Evolutionary conservation across 2,797 vertebrate species (phyloP).

Genomic region (Sphaeramia orbicularis): DNA sequence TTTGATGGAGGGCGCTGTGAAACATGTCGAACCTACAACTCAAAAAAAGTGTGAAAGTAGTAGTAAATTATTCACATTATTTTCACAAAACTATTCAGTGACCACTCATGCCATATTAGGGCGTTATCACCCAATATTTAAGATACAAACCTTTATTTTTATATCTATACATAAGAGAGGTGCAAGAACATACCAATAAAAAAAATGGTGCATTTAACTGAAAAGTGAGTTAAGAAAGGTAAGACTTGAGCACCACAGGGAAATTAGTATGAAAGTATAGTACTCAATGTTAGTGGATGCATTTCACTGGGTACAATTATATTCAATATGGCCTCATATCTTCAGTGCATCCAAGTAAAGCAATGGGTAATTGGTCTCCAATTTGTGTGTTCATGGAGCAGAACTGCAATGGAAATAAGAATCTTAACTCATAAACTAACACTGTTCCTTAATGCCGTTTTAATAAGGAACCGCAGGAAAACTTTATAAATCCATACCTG

Average conservation of each 20-base stretch:
- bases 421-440: conserved; percentile 73
- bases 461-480: conserved; percentile 59
- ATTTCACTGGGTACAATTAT: conserved; percentile 81
- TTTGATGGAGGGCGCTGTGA: no score
- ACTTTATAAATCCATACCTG: conserved; percentile 8
- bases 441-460: conserved; percentile 55
- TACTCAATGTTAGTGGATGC: conserved; percentile 70
- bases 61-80: no score
- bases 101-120: no score
- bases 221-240: conserved; percentile 64
- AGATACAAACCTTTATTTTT: no score
- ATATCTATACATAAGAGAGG: no score
- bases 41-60: no score
- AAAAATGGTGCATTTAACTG: conserved; percentile 48
- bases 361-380: conserved; percentile 81
- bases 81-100: no score
- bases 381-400: conserved; percentile 80
- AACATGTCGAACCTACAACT: no score
- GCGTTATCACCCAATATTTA: no score
- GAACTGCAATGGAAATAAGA: conserved; percentile 79
- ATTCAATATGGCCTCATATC: conserved; percentile 79
- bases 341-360: conserved; percentile 80
- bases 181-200: neutral
- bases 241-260: conserved; percentile 61
- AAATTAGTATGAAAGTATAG: conserved; percentile 75